A percentile compares a stretch with the other conserved stretches of the same genome.
phyloP scores from a whole-genome alignment of 2,113 vertebrate genomes.

The Leucosticte australis region DNA sequence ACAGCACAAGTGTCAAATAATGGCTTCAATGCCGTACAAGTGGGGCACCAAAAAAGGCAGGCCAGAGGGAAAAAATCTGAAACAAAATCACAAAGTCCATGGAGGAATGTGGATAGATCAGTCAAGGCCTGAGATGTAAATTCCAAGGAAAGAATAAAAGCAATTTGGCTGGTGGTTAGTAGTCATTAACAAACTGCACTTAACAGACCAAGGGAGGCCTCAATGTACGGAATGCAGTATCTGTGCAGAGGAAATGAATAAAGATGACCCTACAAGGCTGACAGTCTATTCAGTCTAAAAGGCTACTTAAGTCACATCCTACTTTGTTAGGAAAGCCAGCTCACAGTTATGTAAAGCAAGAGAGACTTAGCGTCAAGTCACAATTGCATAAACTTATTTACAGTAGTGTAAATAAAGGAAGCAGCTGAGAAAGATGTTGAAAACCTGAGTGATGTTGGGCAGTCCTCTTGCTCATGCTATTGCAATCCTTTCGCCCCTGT shows the following conservation, averaged over 20 bases:
- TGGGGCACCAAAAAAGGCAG: not conserved
- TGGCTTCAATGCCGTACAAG: not conserved
- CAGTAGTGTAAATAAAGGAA: conserved; percentile 43
- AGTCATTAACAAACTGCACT: not conserved
- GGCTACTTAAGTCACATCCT: conserved; percentile 45
- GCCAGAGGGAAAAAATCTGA: not conserved
- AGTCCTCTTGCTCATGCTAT: not conserved
- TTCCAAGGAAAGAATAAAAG: not conserved
- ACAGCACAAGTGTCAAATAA: not conserved
- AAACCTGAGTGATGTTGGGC: not conserved
- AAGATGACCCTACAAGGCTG: conserved; percentile 16
- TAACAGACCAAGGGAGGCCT: not conserved
- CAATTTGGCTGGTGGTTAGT: not conserved
- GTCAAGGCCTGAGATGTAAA: not conserved
- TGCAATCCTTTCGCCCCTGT: not conserved
- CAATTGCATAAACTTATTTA: conserved; percentile 47
- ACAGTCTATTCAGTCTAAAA: not conserved
- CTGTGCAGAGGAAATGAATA: conserved; percentile 49
- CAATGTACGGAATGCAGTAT: not conserved
- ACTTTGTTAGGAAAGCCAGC: conserved; percentile 41
- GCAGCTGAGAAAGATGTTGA: not conserved
- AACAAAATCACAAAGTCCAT: not conserved
- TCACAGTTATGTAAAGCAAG: conserved; percentile 50
- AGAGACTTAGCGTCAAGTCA: conserved; percentile 11
- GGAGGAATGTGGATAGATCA: not conserved